Evolutionary conservation across 2,888 invertebrate genomes (phyloP).

Genomic region (Hypomecis punctinalis): DNA sequence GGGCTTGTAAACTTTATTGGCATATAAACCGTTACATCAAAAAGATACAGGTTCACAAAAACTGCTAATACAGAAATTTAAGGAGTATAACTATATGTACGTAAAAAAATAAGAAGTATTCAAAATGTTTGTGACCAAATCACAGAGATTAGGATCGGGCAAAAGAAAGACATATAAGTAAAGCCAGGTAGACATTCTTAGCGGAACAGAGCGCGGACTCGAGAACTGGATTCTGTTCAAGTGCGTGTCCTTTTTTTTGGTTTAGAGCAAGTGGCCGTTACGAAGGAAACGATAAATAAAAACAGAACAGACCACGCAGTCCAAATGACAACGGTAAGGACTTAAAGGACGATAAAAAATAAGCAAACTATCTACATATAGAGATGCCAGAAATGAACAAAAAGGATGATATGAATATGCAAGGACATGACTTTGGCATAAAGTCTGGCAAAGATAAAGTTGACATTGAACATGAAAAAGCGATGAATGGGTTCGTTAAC

Average conservation of each 20-base stretch:
- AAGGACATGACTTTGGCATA: conserved; percentile 35
- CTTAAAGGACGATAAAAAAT: conserved; percentile 38
- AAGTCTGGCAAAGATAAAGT: conserved; percentile 29
- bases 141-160: conserved; percentile 63
- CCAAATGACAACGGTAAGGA: conserved; percentile 45
- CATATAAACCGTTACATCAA: background rate
- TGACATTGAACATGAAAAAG: conserved; percentile 31
- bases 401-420: conserved; percentile 37
- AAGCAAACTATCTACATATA: conserved; percentile 35
- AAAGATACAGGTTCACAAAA: background rate
- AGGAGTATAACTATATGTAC: too few relatives aligned
- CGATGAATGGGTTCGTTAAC: conserved; percentile 30
- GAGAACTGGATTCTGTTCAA: conserved; percentile 77
- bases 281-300: conserved; percentile 70
- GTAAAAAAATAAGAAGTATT: background rate
- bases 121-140: conserved; percentile 14
- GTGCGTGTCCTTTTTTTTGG: conserved; percentile 70
- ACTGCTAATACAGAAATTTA: background rate
- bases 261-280: conserved; percentile 72
- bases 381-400: conserved; percentile 29
- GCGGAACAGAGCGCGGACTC: conserved; percentile 62
- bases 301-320: conserved; percentile 54
- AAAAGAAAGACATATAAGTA: conserved; percentile 71
- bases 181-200: conserved; percentile 74
- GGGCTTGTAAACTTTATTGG: background rate